phyloP scores from a whole-genome alignment of 2,113 vertebrate genomes.

The Castor canadensis region DNA sequence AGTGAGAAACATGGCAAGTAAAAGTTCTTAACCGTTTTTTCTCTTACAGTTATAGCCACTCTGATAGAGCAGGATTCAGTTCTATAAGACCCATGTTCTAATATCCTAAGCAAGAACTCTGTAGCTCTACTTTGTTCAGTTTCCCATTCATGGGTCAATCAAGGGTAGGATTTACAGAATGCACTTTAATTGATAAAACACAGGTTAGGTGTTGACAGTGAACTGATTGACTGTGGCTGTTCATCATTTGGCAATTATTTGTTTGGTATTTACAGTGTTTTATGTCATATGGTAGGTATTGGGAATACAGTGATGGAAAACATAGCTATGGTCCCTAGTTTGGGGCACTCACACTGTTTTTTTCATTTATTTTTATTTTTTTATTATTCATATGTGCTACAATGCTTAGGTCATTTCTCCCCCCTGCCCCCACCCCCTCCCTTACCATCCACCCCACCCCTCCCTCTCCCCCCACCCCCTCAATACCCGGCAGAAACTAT shows the following conservation, averaged over 20 bases:
- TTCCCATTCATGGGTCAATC: not conserved
- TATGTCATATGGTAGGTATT: not conserved
- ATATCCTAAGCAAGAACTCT: not conserved
- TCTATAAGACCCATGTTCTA: not conserved
- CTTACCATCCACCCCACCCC: no score
- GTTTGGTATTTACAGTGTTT: not conserved
- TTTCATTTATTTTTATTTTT: no score
- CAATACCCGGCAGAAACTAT: no score
- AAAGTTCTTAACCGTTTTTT: not conserved
- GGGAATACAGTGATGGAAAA: not conserved
- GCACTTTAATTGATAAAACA: not conserved
- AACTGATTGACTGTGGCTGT: not conserved
- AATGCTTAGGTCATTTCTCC: no score
- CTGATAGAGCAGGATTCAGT: not conserved
- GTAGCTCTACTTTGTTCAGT: not conserved
- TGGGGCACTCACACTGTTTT: not conserved
- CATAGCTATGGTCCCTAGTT: not conserved
- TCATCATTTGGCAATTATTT: not conserved
- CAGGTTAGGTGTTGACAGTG: not conserved
- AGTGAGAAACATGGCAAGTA: not conserved
- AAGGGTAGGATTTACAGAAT: not conserved
- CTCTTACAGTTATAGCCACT: not conserved
- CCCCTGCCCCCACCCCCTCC: no score
- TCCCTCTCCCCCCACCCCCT: no score
- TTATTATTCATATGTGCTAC: no score